Evolutionary conservation across 1,140 invertebrate genomes (phyloP).

Genomic region (Eciton burchellii): DNA sequence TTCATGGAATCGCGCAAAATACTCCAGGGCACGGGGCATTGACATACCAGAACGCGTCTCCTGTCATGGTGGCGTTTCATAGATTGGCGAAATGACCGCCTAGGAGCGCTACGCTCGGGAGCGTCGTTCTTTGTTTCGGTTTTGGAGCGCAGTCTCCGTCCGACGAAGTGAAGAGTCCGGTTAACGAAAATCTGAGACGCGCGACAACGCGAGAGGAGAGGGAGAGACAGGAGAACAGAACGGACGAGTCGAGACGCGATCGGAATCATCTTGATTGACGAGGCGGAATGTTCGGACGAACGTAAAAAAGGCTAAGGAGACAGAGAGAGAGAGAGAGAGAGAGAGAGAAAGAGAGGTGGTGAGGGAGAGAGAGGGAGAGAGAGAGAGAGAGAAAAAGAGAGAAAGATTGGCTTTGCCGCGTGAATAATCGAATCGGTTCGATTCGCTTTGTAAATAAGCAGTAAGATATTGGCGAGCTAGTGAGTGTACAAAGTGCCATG

Average conservation of each 20-base stretch:
- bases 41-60: neutral
- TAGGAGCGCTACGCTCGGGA: constrained; percentile 68
- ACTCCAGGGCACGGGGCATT: too few relatives aligned
- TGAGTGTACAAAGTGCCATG: constrained; percentile 72
- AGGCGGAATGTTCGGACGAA: neutral
- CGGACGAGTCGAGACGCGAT: constrained; percentile 48
- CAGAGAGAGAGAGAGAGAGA: neutral
- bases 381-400: constrained; percentile 18
- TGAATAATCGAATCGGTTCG: constrained; percentile 51
- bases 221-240: constrained; percentile 22
- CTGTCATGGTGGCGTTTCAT: neutral
- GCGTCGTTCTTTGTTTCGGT: constrained; percentile 86
- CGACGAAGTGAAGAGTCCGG: constrained; percentile 78
- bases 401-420: constrained; percentile 34
- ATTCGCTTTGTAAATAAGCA: constrained; percentile 70
- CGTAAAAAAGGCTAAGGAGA: neutral
- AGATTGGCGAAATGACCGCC: constrained; percentile 46
- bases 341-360: constrained; percentile 15
- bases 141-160: constrained; percentile 82
- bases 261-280: constrained; percentile 18
- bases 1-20: too few relatives aligned
- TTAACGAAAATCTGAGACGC: constrained; percentile 69
- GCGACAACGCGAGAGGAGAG: constrained; percentile 41
- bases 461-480: constrained; percentile 49
- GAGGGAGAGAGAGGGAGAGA: constrained; percentile 31